Evolutionary conservation across 1,140 invertebrate genomes (phyloP).

Genomic region (Augochlora pura): DNA sequence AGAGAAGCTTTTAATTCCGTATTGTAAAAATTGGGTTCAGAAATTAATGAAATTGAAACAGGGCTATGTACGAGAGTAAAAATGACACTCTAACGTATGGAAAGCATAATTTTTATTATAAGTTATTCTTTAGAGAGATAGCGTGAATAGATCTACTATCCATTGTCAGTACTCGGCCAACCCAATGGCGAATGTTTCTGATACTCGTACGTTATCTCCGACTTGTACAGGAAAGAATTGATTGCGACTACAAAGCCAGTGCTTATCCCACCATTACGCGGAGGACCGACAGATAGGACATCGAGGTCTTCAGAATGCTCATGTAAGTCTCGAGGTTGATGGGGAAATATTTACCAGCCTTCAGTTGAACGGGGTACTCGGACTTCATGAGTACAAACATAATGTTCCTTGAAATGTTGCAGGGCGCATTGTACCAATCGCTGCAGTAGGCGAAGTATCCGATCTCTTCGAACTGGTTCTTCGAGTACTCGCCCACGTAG

Average conservation of each 20-base stretch:
- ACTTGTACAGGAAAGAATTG: too few relatives aligned
- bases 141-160: too few relatives aligned
- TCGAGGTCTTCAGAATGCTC: constrained; percentile 53
- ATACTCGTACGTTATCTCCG: too few relatives aligned
- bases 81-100: too few relatives aligned
- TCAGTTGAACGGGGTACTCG: constrained; percentile 22
- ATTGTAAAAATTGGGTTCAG: too few relatives aligned
- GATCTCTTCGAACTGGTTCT: constrained; percentile 43
- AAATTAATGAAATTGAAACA: too few relatives aligned
- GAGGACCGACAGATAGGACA: constrained; percentile 51
- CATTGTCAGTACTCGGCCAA: too few relatives aligned
- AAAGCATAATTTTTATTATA: too few relatives aligned
- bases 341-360: constrained; percentile 31
- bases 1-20: too few relatives aligned
- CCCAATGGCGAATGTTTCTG: background rate
- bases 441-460: constrained; percentile 27
- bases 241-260: background rate
- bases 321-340: constrained; percentile 50
- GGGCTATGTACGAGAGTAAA: too few relatives aligned
- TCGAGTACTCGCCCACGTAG: constrained; percentile 49
- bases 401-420: constrained; percentile 4
- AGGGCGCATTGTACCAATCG: constrained; percentile 39
- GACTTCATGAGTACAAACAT: constrained; percentile 32
- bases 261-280: constrained; percentile 48
- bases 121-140: too few relatives aligned